Evolutionary conservation across 2,113 vertebrate species (phyloP).

Genomic region (Prunella himalayana): DNA sequence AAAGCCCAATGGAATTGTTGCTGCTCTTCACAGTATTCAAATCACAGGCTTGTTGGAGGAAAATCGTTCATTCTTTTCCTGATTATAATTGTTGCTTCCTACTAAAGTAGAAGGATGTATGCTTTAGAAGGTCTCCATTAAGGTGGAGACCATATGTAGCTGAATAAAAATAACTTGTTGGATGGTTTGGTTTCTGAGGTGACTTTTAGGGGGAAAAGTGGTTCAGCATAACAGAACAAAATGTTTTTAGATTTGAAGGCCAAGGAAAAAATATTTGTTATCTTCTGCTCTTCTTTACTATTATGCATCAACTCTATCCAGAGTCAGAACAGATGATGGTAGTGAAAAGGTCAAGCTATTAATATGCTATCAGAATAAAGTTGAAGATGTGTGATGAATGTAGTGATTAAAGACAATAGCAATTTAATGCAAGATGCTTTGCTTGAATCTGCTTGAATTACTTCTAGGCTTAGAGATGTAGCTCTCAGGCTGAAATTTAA

Average conservation of each 20-base stretch:
- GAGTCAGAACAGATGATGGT: background rate
- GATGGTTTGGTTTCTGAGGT: background rate
- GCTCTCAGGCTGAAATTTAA: background rate
- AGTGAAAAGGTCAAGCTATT: slow-evolving; percentile 28
- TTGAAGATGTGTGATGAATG: background rate
- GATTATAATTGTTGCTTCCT: background rate
- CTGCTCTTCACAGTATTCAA: background rate
- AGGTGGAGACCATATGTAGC: background rate
- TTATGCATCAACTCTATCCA: background rate
- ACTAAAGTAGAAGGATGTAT: background rate
- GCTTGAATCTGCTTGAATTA: slow-evolving; percentile 5
- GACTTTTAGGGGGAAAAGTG: background rate
- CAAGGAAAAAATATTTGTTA: background rate
- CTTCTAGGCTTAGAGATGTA: slow-evolving; percentile 5
- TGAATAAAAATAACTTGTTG: background rate
- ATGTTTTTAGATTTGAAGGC: background rate
- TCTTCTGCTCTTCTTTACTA: background rate
- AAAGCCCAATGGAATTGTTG: background rate
- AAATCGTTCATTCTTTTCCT: background rate
- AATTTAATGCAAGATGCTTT: background rate
- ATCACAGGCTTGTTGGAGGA: background rate
- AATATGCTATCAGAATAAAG: slow-evolving; percentile 7
- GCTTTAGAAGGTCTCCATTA: background rate
- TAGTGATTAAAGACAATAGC: background rate
- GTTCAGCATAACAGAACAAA: background rate